Evolutionary conservation across 2,113 vertebrate species (phyloP), one percentile per base, ranked within the genome.

Genomic region (Indicator maculatus): DNA sequence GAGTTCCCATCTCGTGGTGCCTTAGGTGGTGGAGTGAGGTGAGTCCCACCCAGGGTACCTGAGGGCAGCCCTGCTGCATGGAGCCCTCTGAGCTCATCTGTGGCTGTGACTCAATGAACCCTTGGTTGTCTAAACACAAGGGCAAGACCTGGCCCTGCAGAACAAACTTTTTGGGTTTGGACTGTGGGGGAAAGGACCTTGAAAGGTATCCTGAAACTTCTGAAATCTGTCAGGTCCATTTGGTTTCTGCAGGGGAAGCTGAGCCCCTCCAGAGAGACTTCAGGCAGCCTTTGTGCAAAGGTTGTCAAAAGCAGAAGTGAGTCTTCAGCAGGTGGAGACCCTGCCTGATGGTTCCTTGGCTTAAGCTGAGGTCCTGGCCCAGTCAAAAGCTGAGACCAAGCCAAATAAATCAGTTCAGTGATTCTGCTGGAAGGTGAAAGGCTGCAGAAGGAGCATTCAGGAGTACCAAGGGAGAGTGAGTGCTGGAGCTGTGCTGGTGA

Each of bases 371-470:
- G 12, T 53, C 26, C 31, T 56, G 55, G 33, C 23, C 20, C 39
- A 33, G 12, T 60, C 52, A 80, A 73, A 89, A 70, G 20, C 36
- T 38, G 60, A 39, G 60, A 28, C 53, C 3, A 2, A 65, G 26
- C 17, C 27, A 28, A n/a, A 52, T 0, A 0, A 36, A 15, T 44
- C 45, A n/a, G 10, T 73, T 55, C 19, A 19, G 31, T 0, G 4
- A 61, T 45, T 28, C 60, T 65, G 67, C 23, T 79, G 74, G 23
- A n/a, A 20, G 60, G 11, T 33, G 44, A 28, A 47, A 13, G n/a
- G 16, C 45, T 74, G 67, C 55, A 47, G 53, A 45, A 39, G 38
- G 27, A 45, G 13, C 2, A 0, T 83, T 65, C 8, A 44, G 36
- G 9, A 72, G 14, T 52, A 38, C 7, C 1, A 4, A 14, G 16